Evolutionary conservation across 2,888 invertebrate species (phyloP), one percentile per base, ranked within the genome.

Genomic region (Calameuta pallipes): DNA sequence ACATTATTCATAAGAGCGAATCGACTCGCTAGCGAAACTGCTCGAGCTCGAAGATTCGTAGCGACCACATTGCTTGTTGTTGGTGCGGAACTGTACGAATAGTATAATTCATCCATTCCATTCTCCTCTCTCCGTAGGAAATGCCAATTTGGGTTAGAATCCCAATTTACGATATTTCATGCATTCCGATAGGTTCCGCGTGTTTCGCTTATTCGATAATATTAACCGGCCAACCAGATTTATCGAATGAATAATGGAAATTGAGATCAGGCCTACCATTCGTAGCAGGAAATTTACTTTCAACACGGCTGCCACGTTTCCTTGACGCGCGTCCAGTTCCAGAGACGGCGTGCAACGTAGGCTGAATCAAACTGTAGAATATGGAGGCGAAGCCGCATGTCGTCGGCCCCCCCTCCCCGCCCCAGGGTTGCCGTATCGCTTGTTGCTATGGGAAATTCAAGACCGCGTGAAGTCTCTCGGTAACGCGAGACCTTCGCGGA

Each of bases 371-470:
- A 56, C 56, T 56, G 56, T 56, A 35, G 75, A 78, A 6, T 76
- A 74, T 73, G 33, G 23, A 31, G 31, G 68, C 23, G 74, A 37
- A 37, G 56, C 23, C 56, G 23, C 23, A 23, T 56, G 56, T 56
- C 56, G 56, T 6, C 23, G 41, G 23, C 23, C 41, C 41, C 36
- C 11, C 36, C 33, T 33, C 4, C 33, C 33, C 33, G 0, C 4
- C 3, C 56, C 56, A 56, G 56, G 56, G 56, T 56, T 56, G 23
- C 56, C 15, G 56, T 56, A 74, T 70, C 75, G 73, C 41, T 56
- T 78, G 84, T 83, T 82, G 81, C 84, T 78, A 84, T 73, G 84
- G 75, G 84, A 84, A 84, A 84, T 81, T 74, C 69, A 78, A 83
- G 78, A 70, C 75, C 74, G 74, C 69, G 30, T 13, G 31, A 56